phyloP scores from a whole-genome alignment of 2,888 invertebrate species.

The Atethmia centrago region DNA sequence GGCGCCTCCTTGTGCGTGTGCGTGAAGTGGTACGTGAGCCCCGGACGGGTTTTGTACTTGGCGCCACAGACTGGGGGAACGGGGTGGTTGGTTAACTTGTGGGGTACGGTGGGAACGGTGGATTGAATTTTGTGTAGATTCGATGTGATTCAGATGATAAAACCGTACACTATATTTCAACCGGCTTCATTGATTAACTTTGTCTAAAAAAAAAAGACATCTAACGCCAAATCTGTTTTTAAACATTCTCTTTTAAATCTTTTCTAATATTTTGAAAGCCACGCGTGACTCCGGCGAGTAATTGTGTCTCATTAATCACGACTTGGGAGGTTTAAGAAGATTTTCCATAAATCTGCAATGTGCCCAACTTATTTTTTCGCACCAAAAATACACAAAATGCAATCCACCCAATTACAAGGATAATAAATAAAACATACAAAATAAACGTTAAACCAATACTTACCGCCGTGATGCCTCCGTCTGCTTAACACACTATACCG shows the following conservation, averaged over 20 bases:
- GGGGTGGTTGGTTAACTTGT: neutral
- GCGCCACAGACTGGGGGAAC: conserved; percentile 95
- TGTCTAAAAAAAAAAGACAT: neutral
- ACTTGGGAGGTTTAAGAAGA: neutral
- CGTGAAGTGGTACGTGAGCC: conserved; percentile 98
- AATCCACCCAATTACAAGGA: conserved; percentile 41
- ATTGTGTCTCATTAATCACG: neutral
- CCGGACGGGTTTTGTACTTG: conserved; percentile 98
- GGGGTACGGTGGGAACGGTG: neutral
- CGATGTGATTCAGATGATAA: neutral
- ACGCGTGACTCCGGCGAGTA: neutral
- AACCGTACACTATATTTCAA: no score
- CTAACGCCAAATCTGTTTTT: neutral
- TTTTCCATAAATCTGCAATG: neutral
- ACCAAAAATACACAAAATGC: conserved; percentile 29
- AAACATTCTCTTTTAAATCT: neutral
- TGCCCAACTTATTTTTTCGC: neutral
- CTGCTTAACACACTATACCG: conserved; percentile 73
- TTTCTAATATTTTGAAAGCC: neutral
- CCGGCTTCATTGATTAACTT: neutral
- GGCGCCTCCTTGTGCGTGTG: conserved; percentile 95
- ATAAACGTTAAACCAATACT: conserved; percentile 71
- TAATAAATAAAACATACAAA: conserved; percentile 54
- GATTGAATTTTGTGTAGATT: conserved; percentile 29
- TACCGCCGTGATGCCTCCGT: conserved; percentile 88